Evolutionary conservation across 2,113 vertebrate genomes (phyloP).

Genomic region (Choloepus hoffmanni): DNA sequence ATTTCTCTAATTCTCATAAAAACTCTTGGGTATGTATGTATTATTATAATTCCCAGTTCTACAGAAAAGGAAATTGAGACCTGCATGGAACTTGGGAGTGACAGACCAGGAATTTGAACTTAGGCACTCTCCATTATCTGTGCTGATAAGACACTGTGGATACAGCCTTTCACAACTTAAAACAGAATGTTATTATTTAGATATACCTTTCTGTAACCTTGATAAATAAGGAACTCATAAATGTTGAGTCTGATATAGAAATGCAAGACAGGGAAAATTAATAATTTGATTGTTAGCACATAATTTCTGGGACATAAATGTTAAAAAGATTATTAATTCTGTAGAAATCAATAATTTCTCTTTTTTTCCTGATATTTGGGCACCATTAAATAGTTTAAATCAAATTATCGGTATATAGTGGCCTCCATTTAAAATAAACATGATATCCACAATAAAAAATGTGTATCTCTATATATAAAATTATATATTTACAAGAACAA

Average conservation of each 20-base stretch:
- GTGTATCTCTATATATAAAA: neutral
- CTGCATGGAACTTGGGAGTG: neutral
- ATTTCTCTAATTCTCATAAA: neutral
- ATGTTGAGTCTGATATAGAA: neutral
- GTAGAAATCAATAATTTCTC: neutral
- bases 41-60: neutral
- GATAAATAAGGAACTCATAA: neutral
- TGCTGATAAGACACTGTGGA: neutral
- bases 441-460: neutral
- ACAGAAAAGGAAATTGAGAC: neutral
- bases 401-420: neutral
- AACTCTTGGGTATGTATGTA: neutral
- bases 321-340: neutral
- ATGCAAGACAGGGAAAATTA: neutral
- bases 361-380: neutral
- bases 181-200: neutral
- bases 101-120: neutral
- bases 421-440: neutral
- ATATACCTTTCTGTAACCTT: neutral
- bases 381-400: neutral
- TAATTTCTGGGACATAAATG: neutral
- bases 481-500: neutral
- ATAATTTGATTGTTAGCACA: neutral
- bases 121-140: neutral
- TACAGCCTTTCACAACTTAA: neutral